Evolutionary conservation across 1,140 invertebrate genomes (phyloP).

Genomic region (Philaenus spumarius): DNA sequence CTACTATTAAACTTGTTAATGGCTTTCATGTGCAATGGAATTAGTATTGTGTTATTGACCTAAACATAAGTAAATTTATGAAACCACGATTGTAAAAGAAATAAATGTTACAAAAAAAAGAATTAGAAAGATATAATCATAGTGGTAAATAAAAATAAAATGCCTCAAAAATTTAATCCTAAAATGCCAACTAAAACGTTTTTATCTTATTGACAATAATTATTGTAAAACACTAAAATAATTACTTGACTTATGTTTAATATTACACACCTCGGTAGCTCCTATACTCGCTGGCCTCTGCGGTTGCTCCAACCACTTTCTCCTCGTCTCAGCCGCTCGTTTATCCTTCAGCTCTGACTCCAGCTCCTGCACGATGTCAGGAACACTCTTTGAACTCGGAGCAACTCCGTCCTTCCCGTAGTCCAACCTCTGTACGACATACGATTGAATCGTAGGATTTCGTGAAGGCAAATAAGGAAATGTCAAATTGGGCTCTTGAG

Average conservation of each 20-base stretch:
- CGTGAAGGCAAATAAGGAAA: slow-evolving; percentile 19
- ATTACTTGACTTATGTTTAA: no score
- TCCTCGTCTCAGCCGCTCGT: slow-evolving; percentile 42
- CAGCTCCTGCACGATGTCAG: slow-evolving; percentile 62
- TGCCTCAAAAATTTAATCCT: no score
- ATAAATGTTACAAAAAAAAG: no score
- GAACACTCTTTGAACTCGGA: slow-evolving; percentile 49
- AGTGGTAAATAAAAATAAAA: no score
- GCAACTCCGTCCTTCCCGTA: slow-evolving; percentile 32
- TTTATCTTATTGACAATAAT: no score
- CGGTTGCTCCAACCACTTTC: slow-evolving; percentile 30
- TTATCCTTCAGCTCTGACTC: slow-evolving; percentile 54
- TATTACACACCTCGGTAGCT: background rate
- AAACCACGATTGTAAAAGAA: no score
- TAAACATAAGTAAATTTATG: no score
- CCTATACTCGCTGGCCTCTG: slow-evolving; percentile 1
- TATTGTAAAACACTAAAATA: background rate
- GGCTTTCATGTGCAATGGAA: no score
- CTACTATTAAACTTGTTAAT: no score
- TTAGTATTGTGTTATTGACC: no score
- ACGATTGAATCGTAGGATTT: slow-evolving; percentile 27
- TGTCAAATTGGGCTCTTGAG: background rate
- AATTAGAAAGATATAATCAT: no score
- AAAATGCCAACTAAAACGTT: no score
- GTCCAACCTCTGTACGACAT: slow-evolving; percentile 31